Base-by-base conservation (phyloP, 2,797 vertebrate species). In the Lacerta agilis region DNA sequence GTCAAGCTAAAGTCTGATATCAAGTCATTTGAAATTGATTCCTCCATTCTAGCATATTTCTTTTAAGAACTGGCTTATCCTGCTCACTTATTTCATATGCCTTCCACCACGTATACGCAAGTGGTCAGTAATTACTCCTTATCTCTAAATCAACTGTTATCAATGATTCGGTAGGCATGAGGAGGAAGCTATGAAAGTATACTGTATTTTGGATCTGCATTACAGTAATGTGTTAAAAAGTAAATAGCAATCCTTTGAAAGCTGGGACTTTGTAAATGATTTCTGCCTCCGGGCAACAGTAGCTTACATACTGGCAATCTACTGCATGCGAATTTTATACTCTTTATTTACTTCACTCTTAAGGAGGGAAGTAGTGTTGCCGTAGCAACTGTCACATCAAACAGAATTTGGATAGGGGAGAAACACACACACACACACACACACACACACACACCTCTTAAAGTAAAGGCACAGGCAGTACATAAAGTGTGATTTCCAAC, bases 211-310 rank as follows among this genome's bases (percentile, higher is more conserved):
- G 27, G 55, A 25, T 43, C 2, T 83, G 17, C 7, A 64, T 93
- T 64, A 55, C 77, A 82, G n/a, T 18, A 87, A 27, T 75, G 27
- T 82, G 86, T 45, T 45, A n/a, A 79, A 78, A 80, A 90, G 80
- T 67, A 86, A 90, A 81, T 36, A 81, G 11, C 83, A 80, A 58
- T 88, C 29, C 91, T 92, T 89, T 69, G 41, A 79, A 67, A 82
- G 84, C 6, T 87, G 10, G 66, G 20, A 82, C 72, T 91, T 94
- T 88, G 11, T 86, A 94, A 91, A 83, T 92, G 89, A 79, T 61
- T 92, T 94, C 66, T 27, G 69, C 17, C 18, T 81, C 25, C 86
- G 13, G 58, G 20, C 80, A 87, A 38, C 36, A 45, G 6, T 89
- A 90, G 90, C 83, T 90, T 91, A 18, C 78, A 87, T 6, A 58